A percentile compares a stretch with the other conserved stretches of the same genome.
Conservation (phyloP, 1,140 invertebrate species). For the Diorhabda sublineata region DNA sequence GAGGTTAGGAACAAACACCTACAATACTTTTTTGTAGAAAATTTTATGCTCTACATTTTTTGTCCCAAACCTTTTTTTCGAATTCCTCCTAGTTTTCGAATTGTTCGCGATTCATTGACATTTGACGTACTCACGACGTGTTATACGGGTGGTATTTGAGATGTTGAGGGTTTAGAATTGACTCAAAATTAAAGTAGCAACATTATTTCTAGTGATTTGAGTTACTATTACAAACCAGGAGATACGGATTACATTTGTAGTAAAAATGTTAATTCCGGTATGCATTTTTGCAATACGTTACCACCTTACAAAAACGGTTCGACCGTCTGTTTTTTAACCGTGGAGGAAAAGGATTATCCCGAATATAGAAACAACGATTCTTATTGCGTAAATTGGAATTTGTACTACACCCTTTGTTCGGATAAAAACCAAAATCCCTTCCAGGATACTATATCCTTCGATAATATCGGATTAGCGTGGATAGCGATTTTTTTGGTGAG, state of each 20-base stretch:
- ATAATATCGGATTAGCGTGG: conserved; percentile 99
- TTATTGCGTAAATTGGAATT: conserved; percentile 96
- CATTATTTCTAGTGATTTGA: conserved; percentile 24
- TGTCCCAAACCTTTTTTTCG: too few species aligned
- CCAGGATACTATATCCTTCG: conserved; percentile 98
- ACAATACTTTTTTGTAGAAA: too few species aligned
- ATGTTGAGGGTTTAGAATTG: not conserved
- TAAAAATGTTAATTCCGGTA: conserved; percentile 86
- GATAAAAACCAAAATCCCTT: conserved; percentile 95
- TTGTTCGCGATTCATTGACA: too few species aligned
- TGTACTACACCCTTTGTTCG: conserved; percentile 94
- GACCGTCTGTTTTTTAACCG: conserved; percentile 60
- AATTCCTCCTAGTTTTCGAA: too few species aligned
- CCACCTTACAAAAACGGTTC: conserved; percentile 72
- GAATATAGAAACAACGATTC: conserved; percentile 32
- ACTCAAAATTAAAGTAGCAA: not conserved
- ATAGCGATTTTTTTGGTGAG: conserved; percentile 99
- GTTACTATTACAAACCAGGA: conserved; percentile 31
- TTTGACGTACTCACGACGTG: not conserved
- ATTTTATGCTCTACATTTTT: too few species aligned
- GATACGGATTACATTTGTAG: conserved; percentile 98
- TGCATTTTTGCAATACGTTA: conserved; percentile 87
- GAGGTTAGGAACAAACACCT: too few species aligned
- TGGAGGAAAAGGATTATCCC: conserved; percentile 32
- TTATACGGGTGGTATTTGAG: not conserved